Evolutionary conservation across 2,797 vertebrate species (phyloP), one percentile per base, ranked within the genome.

Genomic region (Fistularia commersonii): DNA sequence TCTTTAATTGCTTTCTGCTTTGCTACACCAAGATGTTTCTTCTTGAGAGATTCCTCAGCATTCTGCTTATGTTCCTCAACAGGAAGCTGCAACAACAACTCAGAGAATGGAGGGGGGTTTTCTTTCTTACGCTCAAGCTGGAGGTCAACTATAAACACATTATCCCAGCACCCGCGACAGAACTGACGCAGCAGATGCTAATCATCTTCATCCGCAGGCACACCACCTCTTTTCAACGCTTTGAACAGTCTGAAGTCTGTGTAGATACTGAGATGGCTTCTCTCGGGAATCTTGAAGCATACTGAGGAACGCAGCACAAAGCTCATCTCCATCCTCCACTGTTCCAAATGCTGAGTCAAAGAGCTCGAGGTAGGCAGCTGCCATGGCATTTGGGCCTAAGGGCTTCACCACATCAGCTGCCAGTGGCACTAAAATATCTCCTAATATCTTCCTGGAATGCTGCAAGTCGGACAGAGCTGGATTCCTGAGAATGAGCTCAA

Each of bases 111-210:
- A 4, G 38, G 45, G 1, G 38, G 38, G 11, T 10, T 7, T 2
- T 41, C 10, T 3, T 8, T 57, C 4, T 41, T 61, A 3, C 40
- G 32, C n/a, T 70, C 62, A 11, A 74, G 14, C 23, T 74, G 57
- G 2, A 69, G 51, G 3, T 38, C 44, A 32, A 33, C 8, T 2
- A 73, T 38, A 11, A 65, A 8, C 8, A 5, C 33, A 50, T 63
- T 10, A 14, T 69, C 7, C 54, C 54, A 69, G n/a, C 59, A 57
- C 9, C 49, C 59, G 12, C 40, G 9, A 10, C 54, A 57, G 14
- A 68, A 57, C 32, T 54, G 69, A 23, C 57, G 54, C 3, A 71
- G 14, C 6, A 73, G 56, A 8, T 41, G 52, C 10, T 39, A 32
- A 12, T 44, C 40, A n/a, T 13, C 6, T 37, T 70, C 51, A 15